Base-by-base conservation (phyloP, 2,888 invertebrate genomes). In the Drosophila greeni region DNA sequence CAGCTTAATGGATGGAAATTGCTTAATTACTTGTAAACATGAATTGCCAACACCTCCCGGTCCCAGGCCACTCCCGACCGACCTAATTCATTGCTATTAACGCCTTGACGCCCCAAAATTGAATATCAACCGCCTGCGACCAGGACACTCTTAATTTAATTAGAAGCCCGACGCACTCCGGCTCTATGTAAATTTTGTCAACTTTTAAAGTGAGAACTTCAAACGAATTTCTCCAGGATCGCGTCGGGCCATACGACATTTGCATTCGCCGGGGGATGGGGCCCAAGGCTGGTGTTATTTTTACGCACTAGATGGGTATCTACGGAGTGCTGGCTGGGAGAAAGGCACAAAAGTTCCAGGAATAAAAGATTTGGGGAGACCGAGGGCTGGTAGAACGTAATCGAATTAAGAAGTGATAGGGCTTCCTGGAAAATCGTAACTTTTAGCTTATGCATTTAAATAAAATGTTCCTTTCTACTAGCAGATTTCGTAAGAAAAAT, bases 21-120 rank as follows among this genome's bases (percentile, higher is more conserved):
- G 79, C 76, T 72, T 83, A 80, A 80, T 80, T 83, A 81, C 73
- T 83, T 80, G 79, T 83, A 83, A 80, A 80, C 82, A 83, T 80
- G 79, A 83, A 73, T 77, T 83, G 75, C 61, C 75, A 74, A 82
- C 78, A 73, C 81, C 75, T 80, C 55, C 36, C 39, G 42, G 58
- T 39, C 48, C 48, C 24, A 43, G 31, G 61, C 34, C 62, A 61
- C 48, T 48, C 61, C 48, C 47, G 61, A 39, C 34, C 53, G 43
- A 62, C 62, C 64, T 75, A 70, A 83, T 83, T 81, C 72, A 58
- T 56, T 62, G 83, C 78, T 66, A 73, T 79, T 83, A 81, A 80
- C 84, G 79, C 78, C 73, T 73, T 81, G 78, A 62, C 80, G 73
- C 78, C 64, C 53, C 59, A 51, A 69, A 70, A 75, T 76, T 76